phyloP scores from a whole-genome alignment of 2,888 invertebrate genomes.

The Plemyria rubiginata region DNA sequence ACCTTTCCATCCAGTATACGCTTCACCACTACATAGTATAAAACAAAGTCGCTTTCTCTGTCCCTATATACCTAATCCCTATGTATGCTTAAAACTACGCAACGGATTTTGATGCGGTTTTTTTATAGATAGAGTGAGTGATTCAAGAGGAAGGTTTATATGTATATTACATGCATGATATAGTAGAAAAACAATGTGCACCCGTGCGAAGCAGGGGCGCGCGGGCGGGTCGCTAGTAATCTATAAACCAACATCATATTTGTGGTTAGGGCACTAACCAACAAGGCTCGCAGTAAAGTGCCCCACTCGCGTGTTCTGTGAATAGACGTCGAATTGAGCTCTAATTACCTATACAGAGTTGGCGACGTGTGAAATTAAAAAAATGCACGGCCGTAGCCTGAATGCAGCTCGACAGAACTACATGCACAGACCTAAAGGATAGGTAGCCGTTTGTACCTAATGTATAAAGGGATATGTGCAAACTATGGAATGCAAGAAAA shows the following conservation, averaged over 20 bases:
- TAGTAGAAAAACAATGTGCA: no score
- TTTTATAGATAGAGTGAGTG: no score
- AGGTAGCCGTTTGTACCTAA: not conserved
- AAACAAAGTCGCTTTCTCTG: no score
- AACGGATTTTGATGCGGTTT: no score
- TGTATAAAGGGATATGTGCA: not conserved
- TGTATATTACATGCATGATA: no score
- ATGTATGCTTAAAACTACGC: no score
- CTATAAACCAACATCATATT: conserved; percentile 2
- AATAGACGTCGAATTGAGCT: conserved; percentile 78
- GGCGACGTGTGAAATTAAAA: conserved; percentile 81
- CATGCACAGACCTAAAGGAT: not conserved
- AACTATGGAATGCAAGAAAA: not conserved
- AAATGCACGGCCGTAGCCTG: conserved; percentile 55
- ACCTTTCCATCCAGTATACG: not conserved
- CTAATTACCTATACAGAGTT: conserved; percentile 80
- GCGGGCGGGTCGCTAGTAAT: no score
- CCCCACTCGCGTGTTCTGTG: conserved; percentile 65
- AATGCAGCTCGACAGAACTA: conserved; percentile 40
- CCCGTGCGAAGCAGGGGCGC: no score
- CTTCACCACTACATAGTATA: no score
- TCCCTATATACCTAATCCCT: no score
- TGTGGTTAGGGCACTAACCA: conserved; percentile 29
- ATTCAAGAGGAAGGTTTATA: no score
- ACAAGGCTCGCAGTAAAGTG: conserved; percentile 48